phyloP scores from a whole-genome alignment of 2,113 vertebrate species.

The Cyanistes caeruleus region DNA sequence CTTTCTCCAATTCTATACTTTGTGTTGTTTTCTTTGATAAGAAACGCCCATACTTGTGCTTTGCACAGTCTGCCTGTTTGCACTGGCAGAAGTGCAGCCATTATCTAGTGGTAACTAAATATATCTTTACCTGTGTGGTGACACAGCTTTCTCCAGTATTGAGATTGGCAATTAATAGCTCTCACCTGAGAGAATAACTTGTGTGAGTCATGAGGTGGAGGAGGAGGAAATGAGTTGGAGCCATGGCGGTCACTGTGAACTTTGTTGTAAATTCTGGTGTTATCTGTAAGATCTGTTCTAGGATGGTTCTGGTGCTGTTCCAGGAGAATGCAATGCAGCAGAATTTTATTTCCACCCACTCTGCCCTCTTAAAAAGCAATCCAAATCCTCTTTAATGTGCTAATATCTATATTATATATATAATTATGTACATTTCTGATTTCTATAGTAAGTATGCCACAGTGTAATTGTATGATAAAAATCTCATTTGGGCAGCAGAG shows the following conservation, averaged over 20 bases:
- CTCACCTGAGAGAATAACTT: conserved; percentile 7
- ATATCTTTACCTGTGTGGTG: conserved; percentile 23
- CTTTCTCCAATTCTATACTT: not conserved
- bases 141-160: not conserved
- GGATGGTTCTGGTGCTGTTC: not conserved
- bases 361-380: not conserved
- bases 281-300: not conserved
- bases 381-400: not conserved
- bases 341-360: conserved; percentile 16
- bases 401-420: not conserved
- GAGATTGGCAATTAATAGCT: not conserved
- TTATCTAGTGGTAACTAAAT: conserved; percentile 27
- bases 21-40: not conserved
- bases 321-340: not conserved
- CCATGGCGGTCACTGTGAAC: not conserved
- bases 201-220: conserved; percentile 1
- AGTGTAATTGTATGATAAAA: not conserved
- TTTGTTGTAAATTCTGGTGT: not conserved
- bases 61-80: not conserved
- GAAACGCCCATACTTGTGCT: not conserved
- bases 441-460: not conserved
- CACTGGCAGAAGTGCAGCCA: not conserved
- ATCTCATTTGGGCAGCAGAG: not conserved
- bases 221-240: conserved; percentile 30
- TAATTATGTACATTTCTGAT: not conserved